Evolutionary conservation across 2,113 vertebrate genomes (phyloP).

Genomic region (Sarotherodon lohbergeri): DNA sequence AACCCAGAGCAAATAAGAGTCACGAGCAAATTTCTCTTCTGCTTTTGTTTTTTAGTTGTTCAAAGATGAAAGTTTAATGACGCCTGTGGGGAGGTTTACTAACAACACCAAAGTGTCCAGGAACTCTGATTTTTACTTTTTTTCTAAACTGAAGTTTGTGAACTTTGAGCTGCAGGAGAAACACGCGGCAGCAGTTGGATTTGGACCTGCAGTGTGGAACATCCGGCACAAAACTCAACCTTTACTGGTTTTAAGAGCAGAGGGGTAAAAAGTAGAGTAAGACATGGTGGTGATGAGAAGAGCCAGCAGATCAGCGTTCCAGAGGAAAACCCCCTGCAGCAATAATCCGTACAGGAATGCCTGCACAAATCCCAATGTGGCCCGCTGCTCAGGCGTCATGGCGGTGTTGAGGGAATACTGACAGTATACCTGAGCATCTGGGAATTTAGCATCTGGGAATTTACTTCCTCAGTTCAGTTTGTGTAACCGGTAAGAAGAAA

Average conservation of each 20-base stretch:
- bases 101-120: background rate
- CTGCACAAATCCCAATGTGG: background rate
- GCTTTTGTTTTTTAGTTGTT: background rate
- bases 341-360: slow-evolving; percentile 30
- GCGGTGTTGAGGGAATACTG: background rate
- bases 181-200: background rate
- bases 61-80: background rate
- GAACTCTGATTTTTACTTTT: background rate
- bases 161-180: background rate
- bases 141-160: background rate
- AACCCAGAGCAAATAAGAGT: background rate
- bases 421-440: background rate
- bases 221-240: background rate
- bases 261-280: background rate
- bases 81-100: background rate
- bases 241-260: background rate
- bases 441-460: background rate
- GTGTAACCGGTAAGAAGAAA: background rate
- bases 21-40: background rate
- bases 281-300: background rate
- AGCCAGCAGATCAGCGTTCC: background rate
- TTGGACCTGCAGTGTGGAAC: background rate
- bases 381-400: background rate
- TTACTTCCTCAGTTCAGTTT: background rate
- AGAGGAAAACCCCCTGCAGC: background rate